Evolutionary conservation across 1,140 invertebrate genomes (phyloP).

Genomic region (Papilio helenus): DNA sequence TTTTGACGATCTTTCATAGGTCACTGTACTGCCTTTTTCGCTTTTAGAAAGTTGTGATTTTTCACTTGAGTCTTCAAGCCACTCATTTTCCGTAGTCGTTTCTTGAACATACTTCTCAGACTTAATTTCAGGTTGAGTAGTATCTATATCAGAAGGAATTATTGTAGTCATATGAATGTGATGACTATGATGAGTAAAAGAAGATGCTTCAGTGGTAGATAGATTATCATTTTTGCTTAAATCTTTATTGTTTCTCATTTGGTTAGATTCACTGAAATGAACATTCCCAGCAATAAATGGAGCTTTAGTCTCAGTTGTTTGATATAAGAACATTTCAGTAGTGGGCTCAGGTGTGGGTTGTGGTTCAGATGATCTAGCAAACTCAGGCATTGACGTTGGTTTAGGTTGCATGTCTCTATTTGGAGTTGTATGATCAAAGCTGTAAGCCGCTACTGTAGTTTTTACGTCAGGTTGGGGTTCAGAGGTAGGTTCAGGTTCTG

Average conservation of each 20-base stretch:
- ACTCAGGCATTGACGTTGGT: slow-evolving; percentile 43
- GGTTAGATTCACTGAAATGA: neutral
- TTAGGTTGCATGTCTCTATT: slow-evolving; percentile 27
- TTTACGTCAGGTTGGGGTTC: slow-evolving; percentile 53
- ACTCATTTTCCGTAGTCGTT: slow-evolving; percentile 54
- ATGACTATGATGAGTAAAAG: slow-evolving; percentile 27
- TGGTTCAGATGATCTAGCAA: slow-evolving; percentile 46
- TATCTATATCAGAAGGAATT: slow-evolving; percentile 53
- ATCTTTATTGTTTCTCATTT: slow-evolving; percentile 13
- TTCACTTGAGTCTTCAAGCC: slow-evolving; percentile 55
- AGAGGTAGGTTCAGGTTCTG: slow-evolving; percentile 49
- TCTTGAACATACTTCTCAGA: slow-evolving; percentile 46
- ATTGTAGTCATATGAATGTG: slow-evolving; percentile 40
- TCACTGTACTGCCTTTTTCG: slow-evolving; percentile 34
- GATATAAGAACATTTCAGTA: slow-evolving; percentile 30
- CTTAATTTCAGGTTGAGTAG: slow-evolving; percentile 60
- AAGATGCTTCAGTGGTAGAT: slow-evolving; percentile 4
- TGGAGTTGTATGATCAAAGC: neutral
- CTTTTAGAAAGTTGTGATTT: slow-evolving; percentile 37
- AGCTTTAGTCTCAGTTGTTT: slow-evolving; percentile 11
- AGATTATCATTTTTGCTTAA: slow-evolving; percentile 9
- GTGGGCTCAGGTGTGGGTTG: slow-evolving; percentile 42
- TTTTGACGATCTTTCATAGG: slow-evolving; percentile 63
- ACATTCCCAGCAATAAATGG: neutral
- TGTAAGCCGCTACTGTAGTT: slow-evolving; percentile 39